Percentiles rank a stretch among this genome's conserved stretches.
phyloP scores from a whole-genome alignment of 2,113 vertebrate genomes.

The Penelope pileata region DNA sequence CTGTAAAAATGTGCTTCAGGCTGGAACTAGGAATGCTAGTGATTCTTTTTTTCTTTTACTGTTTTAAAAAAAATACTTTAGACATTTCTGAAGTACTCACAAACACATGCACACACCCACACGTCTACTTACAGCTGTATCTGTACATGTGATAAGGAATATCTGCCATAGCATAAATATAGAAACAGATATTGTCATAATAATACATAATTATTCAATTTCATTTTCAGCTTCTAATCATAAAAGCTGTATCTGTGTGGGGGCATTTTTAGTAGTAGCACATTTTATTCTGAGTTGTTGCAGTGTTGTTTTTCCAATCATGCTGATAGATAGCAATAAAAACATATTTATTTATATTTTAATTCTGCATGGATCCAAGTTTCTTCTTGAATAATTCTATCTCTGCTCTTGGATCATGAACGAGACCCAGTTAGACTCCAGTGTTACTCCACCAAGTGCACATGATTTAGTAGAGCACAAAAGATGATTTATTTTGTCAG shows the following conservation, averaged over 20 bases:
- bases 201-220: not conserved
- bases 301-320: not conserved
- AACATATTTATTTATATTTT: not conserved
- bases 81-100: conserved; percentile 36
- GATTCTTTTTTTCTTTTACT: conserved; percentile 44
- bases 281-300: not conserved
- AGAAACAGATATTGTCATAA: not conserved
- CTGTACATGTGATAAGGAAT: not conserved
- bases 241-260: not conserved
- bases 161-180: not conserved
- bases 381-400: not conserved
- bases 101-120: not conserved
- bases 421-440: fast-evolving
- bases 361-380: fast-evolving
- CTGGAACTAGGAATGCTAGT: conserved; percentile 61
- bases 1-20: conserved; percentile 76
- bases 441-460: not conserved
- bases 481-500: not conserved
- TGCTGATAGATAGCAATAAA: not conserved
- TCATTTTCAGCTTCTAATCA: not conserved
- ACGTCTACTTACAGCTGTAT: not conserved
- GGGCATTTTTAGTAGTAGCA: not conserved
- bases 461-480: fast-evolving
- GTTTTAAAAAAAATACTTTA: conserved; percentile 57
- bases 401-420: not conserved